A percentile compares a stretch with the other conserved stretches of the same genome.
These are phyloP conservation scores for Miniopterus natalensis DNA, from an alignment of 2,113 vertebrate genomes.

Conservation along the genomic window DNA sequence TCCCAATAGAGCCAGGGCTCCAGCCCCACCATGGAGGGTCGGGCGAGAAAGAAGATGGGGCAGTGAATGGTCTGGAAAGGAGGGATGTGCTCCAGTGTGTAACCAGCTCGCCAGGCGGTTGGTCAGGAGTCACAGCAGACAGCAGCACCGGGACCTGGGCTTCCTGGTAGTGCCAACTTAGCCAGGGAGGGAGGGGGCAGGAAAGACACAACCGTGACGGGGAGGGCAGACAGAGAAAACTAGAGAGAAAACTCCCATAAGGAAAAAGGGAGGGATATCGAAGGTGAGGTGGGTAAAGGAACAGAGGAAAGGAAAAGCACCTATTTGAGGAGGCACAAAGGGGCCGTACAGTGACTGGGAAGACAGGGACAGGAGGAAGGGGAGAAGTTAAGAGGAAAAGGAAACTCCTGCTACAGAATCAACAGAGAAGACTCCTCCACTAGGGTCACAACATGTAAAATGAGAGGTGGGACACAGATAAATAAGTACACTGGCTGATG, in stretches of 20 bases:
- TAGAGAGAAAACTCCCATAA: rapidly evolving
- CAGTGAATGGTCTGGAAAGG: neutral
- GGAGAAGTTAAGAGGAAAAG: neutral
- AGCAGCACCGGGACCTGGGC: too few species aligned
- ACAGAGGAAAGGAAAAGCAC: neutral
- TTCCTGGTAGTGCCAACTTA: neutral
- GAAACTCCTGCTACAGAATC: neutral
- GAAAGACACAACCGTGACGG: rapidly evolving
- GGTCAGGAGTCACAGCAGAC: neutral
- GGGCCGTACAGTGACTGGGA: neutral
- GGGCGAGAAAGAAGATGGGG: neutral
- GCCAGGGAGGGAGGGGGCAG: neutral
- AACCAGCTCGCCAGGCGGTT: neutral
- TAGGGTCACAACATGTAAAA: rapidly evolving
- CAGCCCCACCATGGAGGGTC: too few species aligned
- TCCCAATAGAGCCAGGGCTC: neutral
- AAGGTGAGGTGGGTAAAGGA: neutral
- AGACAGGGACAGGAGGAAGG: neutral
- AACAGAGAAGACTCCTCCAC: neutral
- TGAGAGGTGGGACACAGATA: neutral
- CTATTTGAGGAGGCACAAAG: neutral
- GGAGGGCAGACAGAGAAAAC: neutral
- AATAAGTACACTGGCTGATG: rapidly evolving
- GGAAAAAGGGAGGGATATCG: neutral
- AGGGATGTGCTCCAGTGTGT: rapidly evolving